Conservation (phyloP, 2,113 vertebrate genomes). For the Motacilla alba region DNA sequence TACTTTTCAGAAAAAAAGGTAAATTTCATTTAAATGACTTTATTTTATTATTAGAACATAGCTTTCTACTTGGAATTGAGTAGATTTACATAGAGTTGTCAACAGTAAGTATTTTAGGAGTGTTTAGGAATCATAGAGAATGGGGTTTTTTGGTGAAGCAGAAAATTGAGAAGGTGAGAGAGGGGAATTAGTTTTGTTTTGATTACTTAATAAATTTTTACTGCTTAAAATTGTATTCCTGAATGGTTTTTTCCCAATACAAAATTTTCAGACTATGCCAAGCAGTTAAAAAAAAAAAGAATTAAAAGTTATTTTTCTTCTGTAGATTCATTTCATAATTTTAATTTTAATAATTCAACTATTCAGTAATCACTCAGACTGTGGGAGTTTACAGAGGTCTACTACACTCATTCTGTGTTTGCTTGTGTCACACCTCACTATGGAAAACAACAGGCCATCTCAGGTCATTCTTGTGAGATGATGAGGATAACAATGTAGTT, state of each 20-base stretch:
- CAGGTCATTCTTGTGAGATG: background rate
- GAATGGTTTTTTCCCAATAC: background rate
- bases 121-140: background rate
- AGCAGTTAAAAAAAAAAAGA: background rate
- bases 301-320: background rate
- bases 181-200: background rate
- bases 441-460: background rate
- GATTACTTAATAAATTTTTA: background rate
- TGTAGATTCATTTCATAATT: background rate
- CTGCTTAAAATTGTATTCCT: background rate
- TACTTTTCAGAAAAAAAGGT: background rate
- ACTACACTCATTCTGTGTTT: background rate
- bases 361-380: background rate
- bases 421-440: background rate
- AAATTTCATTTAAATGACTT: background rate
- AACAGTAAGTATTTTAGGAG: background rate
- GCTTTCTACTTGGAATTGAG: background rate
- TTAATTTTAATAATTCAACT: background rate
- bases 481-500: background rate
- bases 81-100: background rate
- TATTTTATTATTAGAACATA: background rate
- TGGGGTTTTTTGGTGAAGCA: fast-evolving
- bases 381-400: background rate
- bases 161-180: background rate
- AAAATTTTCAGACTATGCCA: background rate